Evolutionary conservation across 1,140 invertebrate species (phyloP).

Genomic region (Amphibalanus amphitrite): DNA sequence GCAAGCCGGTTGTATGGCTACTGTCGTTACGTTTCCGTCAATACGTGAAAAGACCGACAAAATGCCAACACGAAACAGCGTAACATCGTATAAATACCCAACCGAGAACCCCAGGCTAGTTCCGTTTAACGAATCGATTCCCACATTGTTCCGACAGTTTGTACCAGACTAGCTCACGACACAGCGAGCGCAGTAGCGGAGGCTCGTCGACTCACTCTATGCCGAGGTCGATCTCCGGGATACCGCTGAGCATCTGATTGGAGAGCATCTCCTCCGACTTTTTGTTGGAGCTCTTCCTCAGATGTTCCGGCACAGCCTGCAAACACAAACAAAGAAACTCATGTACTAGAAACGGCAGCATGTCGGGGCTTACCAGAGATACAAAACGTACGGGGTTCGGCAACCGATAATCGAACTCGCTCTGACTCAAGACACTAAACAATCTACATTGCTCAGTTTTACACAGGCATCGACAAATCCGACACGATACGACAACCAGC

Average conservation of each 20-base stretch:
- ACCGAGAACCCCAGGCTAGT: too few relatives aligned
- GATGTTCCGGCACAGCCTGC: slow-evolving; percentile 66
- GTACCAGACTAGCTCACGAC: too few relatives aligned
- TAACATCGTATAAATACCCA: too few relatives aligned
- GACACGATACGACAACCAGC: neutral
- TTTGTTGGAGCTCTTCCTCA: slow-evolving; percentile 59
- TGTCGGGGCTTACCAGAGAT: slow-evolving; percentile 6
- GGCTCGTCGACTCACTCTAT: slow-evolving; percentile 49
- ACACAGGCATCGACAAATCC: slow-evolving; percentile 5
- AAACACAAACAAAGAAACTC: neutral
- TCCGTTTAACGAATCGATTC: too few relatives aligned
- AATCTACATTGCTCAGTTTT: neutral
- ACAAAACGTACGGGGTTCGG: slow-evolving; percentile 11
- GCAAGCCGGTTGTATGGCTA: too few relatives aligned
- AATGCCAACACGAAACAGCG: too few relatives aligned
- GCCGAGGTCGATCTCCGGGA: slow-evolving; percentile 98
- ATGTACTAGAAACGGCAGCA: neutral
- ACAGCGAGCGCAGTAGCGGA: too few relatives aligned
- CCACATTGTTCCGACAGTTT: too few relatives aligned
- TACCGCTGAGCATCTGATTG: slow-evolving; percentile 98
- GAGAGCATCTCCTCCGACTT: slow-evolving; percentile 96
- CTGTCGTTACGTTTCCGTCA: too few relatives aligned
- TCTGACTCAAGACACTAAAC: neutral
- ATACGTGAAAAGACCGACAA: too few relatives aligned
- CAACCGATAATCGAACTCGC: neutral